Evolutionary conservation across 2,888 invertebrate species (phyloP).

Genomic region (Leucoptera coffeella): DNA sequence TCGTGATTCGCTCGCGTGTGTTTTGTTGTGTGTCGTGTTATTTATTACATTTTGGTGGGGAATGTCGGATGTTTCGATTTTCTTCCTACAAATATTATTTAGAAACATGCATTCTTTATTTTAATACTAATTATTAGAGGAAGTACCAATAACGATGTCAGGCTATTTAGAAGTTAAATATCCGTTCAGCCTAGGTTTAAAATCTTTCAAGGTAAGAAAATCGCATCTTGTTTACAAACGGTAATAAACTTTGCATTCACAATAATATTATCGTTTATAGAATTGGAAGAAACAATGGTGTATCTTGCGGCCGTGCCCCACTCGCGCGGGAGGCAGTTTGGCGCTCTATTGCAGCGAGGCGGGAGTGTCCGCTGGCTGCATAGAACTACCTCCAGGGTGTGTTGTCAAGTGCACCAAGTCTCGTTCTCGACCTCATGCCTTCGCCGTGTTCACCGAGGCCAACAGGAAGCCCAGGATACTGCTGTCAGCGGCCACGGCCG

Average conservation of each 20-base stretch:
- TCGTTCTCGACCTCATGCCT: conserved; percentile 61
- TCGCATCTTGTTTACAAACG: too few relatives aligned
- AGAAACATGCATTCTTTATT: too few relatives aligned
- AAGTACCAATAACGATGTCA: conserved; percentile 39
- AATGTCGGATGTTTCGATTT: too few relatives aligned
- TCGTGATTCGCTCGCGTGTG: not conserved
- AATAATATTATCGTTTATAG: conserved; percentile 29
- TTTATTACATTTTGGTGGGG: conserved; percentile 8
- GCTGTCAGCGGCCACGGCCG: conserved; percentile 57
- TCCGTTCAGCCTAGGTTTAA: conserved; percentile 54
- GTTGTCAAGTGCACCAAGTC: conserved; percentile 60
- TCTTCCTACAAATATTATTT: too few relatives aligned
- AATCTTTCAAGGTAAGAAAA: conserved; percentile 60
- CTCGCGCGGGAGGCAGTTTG: conserved; percentile 45
- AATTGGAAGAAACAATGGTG: conserved; percentile 64
- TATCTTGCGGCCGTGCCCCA: conserved; percentile 51
- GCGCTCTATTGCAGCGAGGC: conserved; percentile 51
- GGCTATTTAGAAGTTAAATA: conserved; percentile 61
- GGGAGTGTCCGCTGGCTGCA: conserved; percentile 34
- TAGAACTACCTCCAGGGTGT: conserved; percentile 54
- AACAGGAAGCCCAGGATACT: conserved; percentile 58
- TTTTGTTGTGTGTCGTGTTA: not conserved
- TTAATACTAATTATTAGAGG: too few relatives aligned
- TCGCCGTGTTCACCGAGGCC: conserved; percentile 58
- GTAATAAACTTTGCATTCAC: conserved; percentile 1